Base-by-base conservation (phyloP, 1,140 invertebrate genomes). In the Catajapyx aquilonaris region DNA sequence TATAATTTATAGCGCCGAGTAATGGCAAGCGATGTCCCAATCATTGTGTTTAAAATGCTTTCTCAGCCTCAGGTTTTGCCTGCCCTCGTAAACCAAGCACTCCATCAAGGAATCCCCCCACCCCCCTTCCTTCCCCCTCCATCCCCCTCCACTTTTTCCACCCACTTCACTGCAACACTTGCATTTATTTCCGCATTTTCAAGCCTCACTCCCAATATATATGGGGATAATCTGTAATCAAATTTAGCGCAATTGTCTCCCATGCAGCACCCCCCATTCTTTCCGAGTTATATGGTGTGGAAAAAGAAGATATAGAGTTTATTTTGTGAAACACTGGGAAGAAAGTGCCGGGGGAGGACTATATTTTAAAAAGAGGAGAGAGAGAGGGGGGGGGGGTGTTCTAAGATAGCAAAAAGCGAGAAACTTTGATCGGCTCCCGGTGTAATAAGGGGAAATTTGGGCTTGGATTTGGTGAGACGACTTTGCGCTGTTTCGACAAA, bases 181-280 rank as follows among this genome's bases (percentile, higher is more conserved):
- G 46, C 45, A 47, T 41, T 48, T 43, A 46, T 47, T 48, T 42
- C 15, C 22, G 13, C 31, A 22, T 39, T 40, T 35, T 31, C 23
- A 42, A 46, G 43, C 43, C 46, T 46, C 47, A 15, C 30, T n/a
- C n/a, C 36, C 44, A 40, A 50, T 50, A 50, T 50, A 50, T 49
- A 50, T 49, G 45, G 41, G 41, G 46, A 49, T 51, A 51, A 51
- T 51, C 48, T 50, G 45, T 51, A 51, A 51, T 51, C 49, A 51
- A 49, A 51, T 51, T 51, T 51, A 50, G 46, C 46, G 48, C 48
- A 51, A 51, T 51, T 51, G 49, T 50, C 44, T 48, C n/a, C n/a
- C n/a, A n/a, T 48, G 40, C 42, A 47, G 45, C 42, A 40, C 33
- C 15, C 21, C 15, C 42, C 48, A 51, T 50, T 48, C 45, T 48